These are phyloP conservation scores for Poeciliopsis turneri DNA, from an alignment of 2,797 vertebrate species.

Conservation along the genomic window DNA sequence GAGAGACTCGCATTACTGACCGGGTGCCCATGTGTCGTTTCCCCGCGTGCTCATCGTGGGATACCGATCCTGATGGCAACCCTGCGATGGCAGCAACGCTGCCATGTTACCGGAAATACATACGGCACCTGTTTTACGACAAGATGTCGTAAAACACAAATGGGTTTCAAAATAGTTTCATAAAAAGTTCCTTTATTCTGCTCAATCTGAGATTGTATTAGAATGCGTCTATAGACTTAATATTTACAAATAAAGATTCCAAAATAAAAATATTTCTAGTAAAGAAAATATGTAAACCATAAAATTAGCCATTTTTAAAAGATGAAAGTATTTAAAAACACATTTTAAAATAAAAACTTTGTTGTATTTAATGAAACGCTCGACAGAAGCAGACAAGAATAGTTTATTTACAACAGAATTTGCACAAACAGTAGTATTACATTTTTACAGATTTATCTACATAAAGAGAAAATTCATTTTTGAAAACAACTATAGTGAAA, in stretches of 20 bases:
- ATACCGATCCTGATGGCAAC: not conserved
- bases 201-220: not conserved
- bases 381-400: not conserved
- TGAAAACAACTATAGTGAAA: not conserved
- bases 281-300: not conserved
- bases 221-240: not conserved
- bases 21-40: not conserved
- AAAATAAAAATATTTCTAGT: not conserved
- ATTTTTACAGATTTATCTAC: not conserved
- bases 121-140: not conserved
- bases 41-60: slow-evolving; percentile 10
- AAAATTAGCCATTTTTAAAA: not conserved
- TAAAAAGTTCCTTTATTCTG: not conserved
- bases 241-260: not conserved
- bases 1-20: slow-evolving; percentile 36
- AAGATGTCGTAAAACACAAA: slow-evolving; percentile 47
- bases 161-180: not conserved
- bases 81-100: slow-evolving; percentile 39
- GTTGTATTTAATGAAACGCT: not conserved
- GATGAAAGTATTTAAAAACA: not conserved
- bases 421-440: not conserved
- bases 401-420: not conserved
- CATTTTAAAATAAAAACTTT: not conserved
- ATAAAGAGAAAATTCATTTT: not conserved
- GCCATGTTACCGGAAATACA: slow-evolving; percentile 79